phyloP scores from a whole-genome alignment of 2,113 vertebrate species.

The Esox niger region DNA sequence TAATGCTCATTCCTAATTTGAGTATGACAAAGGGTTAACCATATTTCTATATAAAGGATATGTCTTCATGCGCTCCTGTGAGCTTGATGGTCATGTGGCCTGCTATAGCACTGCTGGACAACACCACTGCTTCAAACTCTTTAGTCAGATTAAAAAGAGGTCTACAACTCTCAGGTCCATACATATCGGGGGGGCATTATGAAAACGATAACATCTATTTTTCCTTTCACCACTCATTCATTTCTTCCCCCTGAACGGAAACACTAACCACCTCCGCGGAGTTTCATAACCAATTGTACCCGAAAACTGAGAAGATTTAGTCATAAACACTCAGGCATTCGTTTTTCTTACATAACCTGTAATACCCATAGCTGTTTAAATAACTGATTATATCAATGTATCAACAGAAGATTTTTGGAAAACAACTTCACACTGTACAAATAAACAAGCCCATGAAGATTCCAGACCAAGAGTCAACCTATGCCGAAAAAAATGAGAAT shows the following conservation, averaged over 20 bases:
- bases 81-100: too few species aligned
- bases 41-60: too few species aligned
- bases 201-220: neutral
- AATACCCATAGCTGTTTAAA: constrained; percentile 24
- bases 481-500: neutral
- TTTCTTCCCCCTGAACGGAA: too few species aligned
- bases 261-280: neutral
- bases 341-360: constrained; percentile 36
- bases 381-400: constrained; percentile 30
- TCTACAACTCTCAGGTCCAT: constrained; percentile 14
- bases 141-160: constrained; percentile 20
- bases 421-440: neutral
- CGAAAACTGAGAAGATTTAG: constrained; percentile 8
- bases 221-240: constrained; percentile 20
- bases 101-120: too few species aligned
- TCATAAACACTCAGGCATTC: constrained; percentile 21
- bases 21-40: too few species aligned
- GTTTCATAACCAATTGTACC: constrained; percentile 34
- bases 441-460: neutral
- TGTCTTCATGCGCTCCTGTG: too few species aligned
- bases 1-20: too few species aligned
- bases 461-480: neutral
- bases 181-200: too few species aligned
- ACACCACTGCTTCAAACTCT: constrained; percentile 1
- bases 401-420: neutral